Evolutionary conservation across 2,113 vertebrate genomes (phyloP), one percentile per base, ranked within the genome.

Genomic region (Solea solea): DNA sequence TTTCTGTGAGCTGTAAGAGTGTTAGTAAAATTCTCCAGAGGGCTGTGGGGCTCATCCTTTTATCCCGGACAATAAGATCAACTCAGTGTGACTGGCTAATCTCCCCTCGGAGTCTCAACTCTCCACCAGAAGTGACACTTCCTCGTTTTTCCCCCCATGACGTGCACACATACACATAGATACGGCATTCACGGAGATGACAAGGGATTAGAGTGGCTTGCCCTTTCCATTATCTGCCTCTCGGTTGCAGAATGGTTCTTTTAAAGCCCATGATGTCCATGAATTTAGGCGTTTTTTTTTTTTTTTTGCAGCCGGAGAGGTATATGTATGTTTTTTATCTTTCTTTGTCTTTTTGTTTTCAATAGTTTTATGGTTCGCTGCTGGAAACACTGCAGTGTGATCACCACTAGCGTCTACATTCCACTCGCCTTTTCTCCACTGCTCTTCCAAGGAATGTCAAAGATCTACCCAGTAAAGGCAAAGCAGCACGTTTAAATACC

Each of bases 11-110:
- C 82, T 77, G 64, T 50, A 68, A 70, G 81, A 72, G 52, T 65
- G 80, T 79, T 84, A 75, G 86, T 74, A 25, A 86, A 82, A 87
- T 76, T 90, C 86, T 80, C 84, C 69, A 73, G 79, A 86, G 86
- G 65, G 60, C 81, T 28, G 27, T 57, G 74, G 57, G 40, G 72
- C 82, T 85, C 83, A 83, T 88, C 88, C 85, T 89, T 80, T 89
- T 88, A 90, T 87, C 88, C 85, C 61, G 88, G 86, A 88, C 89
- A 89, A 89, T 89, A 83, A 83, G 85, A 89, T 90, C 82, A 84
- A 83, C 84, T 86, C 76, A 74, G 74, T 84, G 85, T 84, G 87
- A 88, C 86, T 80, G 80, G 74, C 72, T 89, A 88, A 91, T 89
- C 88, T 88, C 70, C 71, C 56, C 71, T 75, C 52, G 64, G 79